A percentile compares a stretch with the other conserved stretches of the same genome.
phyloP scores from a whole-genome alignment of 2,113 vertebrate genomes.

The Ceratotherium simum region DNA sequence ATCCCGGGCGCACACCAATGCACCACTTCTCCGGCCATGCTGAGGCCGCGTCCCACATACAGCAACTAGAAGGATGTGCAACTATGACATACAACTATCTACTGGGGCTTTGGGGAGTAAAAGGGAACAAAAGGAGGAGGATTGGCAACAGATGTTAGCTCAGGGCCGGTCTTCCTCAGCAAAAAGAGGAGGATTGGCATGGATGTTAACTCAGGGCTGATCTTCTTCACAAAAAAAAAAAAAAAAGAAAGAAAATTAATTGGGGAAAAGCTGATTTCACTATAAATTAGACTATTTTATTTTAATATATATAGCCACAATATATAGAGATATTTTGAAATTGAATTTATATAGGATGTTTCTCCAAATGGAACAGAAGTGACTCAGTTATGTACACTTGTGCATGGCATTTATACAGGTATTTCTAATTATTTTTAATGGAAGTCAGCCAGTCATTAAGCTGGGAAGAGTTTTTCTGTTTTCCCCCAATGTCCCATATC shows the following conservation, averaged over 20 bases:
- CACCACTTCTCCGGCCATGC: too few species aligned
- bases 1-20: too few species aligned
- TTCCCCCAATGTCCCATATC: neutral
- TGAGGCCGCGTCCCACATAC: too few species aligned
- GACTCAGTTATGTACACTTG: neutral
- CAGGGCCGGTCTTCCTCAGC: too few species aligned
- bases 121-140: too few species aligned
- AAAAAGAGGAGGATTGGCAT: too few species aligned
- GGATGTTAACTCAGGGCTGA: too few species aligned
- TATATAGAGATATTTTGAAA: neutral
- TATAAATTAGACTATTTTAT: constrained; percentile 13
- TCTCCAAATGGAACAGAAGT: neutral
- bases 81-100: too few species aligned
- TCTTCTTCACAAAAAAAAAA: too few species aligned
- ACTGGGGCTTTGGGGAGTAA: too few species aligned
- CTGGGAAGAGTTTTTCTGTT: neutral
- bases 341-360: neutral
- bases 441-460: neutral
- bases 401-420: neutral
- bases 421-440: constrained; percentile 65
- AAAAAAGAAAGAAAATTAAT: neutral
- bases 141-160: too few species aligned
- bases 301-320: neutral
- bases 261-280: neutral
- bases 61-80: too few species aligned